A percentile compares a stretch with the other conserved stretches of the same genome.
Evolutionary conservation across 2,888 invertebrate species (phyloP).

Genomic region (Nephrotoma guestfalica): DNA sequence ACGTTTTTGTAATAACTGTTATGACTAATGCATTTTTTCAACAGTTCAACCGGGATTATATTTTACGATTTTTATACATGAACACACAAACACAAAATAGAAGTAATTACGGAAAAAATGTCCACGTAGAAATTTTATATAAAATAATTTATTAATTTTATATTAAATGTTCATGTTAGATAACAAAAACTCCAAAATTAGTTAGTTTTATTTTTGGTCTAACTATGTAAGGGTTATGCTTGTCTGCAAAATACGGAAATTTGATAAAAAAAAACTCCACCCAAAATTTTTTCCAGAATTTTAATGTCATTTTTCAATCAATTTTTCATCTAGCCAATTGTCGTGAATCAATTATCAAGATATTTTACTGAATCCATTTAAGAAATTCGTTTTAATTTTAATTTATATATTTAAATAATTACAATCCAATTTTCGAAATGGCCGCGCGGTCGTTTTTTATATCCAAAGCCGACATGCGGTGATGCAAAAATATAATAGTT

Average conservation of each 20-base stretch:
- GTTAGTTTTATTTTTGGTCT: not conserved
- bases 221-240: not conserved
- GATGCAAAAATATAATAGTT: not conserved
- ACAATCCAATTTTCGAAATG: not conserved
- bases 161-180: not conserved
- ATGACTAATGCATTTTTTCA: conserved; percentile 4
- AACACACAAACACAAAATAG: not conserved
- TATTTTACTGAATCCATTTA: not conserved
- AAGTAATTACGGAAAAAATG: not conserved
- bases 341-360: not conserved
- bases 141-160: not conserved
- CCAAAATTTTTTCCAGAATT: not conserved
- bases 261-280: conserved; percentile 4
- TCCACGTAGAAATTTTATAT: not conserved
- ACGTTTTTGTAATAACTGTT: conserved; percentile 1
- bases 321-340: not conserved
- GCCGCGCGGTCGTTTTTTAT: not conserved
- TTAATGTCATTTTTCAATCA: not conserved
- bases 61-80: not conserved
- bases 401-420: not conserved
- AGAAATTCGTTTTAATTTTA: not conserved
- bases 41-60: not conserved
- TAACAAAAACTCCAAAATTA: not conserved
- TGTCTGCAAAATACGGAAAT: not conserved
- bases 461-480: conserved; percentile 4